These are phyloP conservation scores for Micromussa lordhowensis DNA, from an alignment of 92 coral and sea anemone genomes.

Conservation along the genomic window DNA sequence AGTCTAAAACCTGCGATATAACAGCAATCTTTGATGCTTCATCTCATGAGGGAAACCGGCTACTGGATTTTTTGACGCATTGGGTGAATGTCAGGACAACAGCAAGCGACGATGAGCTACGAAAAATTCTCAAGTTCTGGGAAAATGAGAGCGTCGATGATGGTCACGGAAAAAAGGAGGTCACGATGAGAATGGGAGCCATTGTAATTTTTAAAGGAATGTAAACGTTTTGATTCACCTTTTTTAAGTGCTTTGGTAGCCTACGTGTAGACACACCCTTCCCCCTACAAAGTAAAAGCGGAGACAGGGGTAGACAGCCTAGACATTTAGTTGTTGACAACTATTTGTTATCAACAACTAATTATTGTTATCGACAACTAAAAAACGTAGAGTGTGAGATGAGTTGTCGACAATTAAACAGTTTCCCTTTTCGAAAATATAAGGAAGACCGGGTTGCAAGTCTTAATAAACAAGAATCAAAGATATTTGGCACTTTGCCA, in stretches of 20 bases:
- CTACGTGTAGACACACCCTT: too few species aligned
- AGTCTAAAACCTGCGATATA: neutral
- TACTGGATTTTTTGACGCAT: conserved; percentile 21
- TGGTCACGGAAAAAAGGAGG: neutral
- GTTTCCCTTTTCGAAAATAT: too few species aligned
- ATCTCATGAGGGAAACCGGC: conserved; percentile 3
- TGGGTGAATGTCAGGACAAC: neutral
- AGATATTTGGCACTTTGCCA: neutral
- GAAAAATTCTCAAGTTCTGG: conserved; percentile 24
- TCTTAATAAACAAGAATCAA: too few species aligned
- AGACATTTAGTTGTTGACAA: too few species aligned
- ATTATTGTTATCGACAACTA: too few species aligned
- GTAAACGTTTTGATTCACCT: neutral
- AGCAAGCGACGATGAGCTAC: neutral
- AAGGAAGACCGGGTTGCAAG: too few species aligned
- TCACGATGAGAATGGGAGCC: neutral
- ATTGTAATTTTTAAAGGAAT: conserved; percentile 23
- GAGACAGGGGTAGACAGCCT: too few species aligned
- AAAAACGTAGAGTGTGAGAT: too few species aligned
- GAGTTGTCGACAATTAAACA: too few species aligned
- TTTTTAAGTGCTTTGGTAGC: too few species aligned
- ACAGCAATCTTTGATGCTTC: conserved; percentile 12
- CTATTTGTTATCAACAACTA: too few species aligned
- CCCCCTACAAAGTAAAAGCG: too few species aligned
- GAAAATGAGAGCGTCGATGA: neutral